phyloP scores from a whole-genome alignment of 2,113 vertebrate genomes.

The Xyliphius kryptos region DNA sequence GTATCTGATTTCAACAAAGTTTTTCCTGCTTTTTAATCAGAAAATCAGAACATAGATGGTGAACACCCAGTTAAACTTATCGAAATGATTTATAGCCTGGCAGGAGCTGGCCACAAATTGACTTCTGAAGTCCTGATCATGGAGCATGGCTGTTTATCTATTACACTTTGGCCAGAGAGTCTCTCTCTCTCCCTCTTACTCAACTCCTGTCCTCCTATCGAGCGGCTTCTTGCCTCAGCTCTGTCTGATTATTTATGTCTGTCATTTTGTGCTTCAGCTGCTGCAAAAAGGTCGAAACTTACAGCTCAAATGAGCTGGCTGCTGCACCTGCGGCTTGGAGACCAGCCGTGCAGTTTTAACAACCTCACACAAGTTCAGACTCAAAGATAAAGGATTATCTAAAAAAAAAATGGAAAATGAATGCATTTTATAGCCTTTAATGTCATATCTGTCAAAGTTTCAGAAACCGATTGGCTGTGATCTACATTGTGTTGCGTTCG shows the following conservation, averaged over 20 bases:
- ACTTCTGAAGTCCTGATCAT: conserved; percentile 36
- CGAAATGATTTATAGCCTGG: conserved; percentile 23
- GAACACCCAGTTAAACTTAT: conserved; percentile 26
- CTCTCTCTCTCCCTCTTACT: conserved; percentile 19
- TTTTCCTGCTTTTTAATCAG: conserved; percentile 1
- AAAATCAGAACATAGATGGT: conserved; percentile 21
- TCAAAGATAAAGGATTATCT: neutral
- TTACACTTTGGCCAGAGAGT: conserved; percentile 27
- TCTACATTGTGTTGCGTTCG: too few relatives aligned
- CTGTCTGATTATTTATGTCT: conserved; percentile 34
- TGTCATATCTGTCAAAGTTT: too few relatives aligned
- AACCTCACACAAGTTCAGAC: neutral
- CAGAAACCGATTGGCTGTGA: too few relatives aligned
- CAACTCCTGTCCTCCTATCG: neutral
- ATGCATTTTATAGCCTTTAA: neutral
- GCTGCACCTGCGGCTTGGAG: neutral
- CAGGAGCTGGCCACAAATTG: conserved; percentile 24
- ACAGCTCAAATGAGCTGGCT: conserved; percentile 1
- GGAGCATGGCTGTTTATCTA: conserved; percentile 32
- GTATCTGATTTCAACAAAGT: neutral
- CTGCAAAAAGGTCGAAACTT: conserved; percentile 17
- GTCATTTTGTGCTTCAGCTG: conserved; percentile 4
- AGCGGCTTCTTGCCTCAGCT: neutral
- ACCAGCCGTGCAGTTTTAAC: neutral
- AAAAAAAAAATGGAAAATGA: neutral